Conservation (phyloP, 2,113 vertebrate genomes). For the Stegastes partitus region DNA sequence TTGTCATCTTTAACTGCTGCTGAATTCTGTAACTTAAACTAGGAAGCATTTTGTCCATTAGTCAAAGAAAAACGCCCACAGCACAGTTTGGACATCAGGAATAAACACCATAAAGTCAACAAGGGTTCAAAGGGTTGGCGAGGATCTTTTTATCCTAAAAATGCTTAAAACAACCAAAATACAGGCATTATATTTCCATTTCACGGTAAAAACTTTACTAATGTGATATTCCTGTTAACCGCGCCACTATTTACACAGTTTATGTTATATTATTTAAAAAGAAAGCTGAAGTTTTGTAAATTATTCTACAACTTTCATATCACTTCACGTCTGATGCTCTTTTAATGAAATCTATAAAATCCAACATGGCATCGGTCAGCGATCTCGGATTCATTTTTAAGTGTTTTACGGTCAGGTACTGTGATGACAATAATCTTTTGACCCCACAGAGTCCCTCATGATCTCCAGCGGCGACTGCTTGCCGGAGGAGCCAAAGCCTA, state of each 20-base stretch:
- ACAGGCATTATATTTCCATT: not conserved
- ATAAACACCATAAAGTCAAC: not conserved
- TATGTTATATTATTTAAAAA: not conserved
- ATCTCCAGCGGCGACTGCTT: slow-evolving; percentile 87
- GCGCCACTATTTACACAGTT: not conserved
- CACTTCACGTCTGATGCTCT: not conserved
- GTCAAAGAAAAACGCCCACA: too few relatives aligned
- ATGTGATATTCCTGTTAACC: not conserved
- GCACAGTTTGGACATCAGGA: too few relatives aligned
- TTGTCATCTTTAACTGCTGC: not conserved
- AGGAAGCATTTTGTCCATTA: not conserved
- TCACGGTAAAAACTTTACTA: not conserved
- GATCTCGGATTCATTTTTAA: too few relatives aligned
- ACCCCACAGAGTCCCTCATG: slow-evolving; percentile 88
- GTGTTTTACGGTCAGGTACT: not conserved
- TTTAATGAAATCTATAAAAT: not conserved
- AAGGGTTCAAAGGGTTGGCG: slow-evolving; percentile 23
- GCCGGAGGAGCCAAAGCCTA: slow-evolving; percentile 94
- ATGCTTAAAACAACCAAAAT: not conserved
- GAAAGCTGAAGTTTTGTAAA: not conserved
- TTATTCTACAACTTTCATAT: not conserved
- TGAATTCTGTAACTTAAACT: not conserved
- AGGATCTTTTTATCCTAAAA: slow-evolving; percentile 16
- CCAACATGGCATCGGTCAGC: not conserved
- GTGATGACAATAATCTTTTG: slow-evolving; percentile 63